Percentiles rank a stretch among this genome's conserved stretches.
Evolutionary conservation across 37 sponge, comb jelly and placozoan species (phyloP).

Genomic region (Agelas oroides): DNA sequence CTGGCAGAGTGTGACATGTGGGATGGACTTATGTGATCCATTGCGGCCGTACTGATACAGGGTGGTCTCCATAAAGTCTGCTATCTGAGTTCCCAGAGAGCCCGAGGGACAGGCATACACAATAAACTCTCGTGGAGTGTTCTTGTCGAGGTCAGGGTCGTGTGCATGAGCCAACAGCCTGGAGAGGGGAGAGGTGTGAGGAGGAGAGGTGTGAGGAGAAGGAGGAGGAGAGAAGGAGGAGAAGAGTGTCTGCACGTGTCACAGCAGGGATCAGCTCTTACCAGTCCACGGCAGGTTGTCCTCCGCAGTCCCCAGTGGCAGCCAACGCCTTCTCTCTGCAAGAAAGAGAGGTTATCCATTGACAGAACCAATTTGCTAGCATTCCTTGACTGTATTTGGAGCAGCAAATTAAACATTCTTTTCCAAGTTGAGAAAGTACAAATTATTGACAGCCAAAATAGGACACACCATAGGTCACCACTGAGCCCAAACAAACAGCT

Average conservation of each 20-base stretch:
- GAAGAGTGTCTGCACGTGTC: background rate
- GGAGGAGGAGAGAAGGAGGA: background rate
- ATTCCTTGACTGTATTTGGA: too few relatives aligned
- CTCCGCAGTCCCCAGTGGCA: conserved; percentile 87
- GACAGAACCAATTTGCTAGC: too few relatives aligned
- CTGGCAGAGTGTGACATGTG: conserved; percentile 93
- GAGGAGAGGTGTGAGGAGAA: too few relatives aligned
- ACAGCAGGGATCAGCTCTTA: conserved; percentile 32
- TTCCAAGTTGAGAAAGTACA: too few relatives aligned
- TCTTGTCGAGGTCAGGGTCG: conserved; percentile 86
- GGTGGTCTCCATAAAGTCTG: conserved; percentile 72
- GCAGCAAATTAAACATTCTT: too few relatives aligned
- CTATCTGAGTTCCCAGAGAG: conserved; percentile 74
- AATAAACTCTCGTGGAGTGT: conserved; percentile 75
- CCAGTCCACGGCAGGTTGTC: conserved; percentile 91
- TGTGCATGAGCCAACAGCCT: conserved; percentile 88
- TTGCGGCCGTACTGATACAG: conserved; percentile 72
- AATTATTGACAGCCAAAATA: too few relatives aligned
- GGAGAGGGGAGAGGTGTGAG: conserved; percentile 2
- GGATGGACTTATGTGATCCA: conserved; percentile 90
- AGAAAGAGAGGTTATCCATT: too few relatives aligned
- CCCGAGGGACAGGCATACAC: conserved; percentile 88
- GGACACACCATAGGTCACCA: too few relatives aligned
- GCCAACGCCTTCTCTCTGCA: conserved; percentile 91
- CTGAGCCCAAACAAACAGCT: background rate